Percentiles rank a stretch among this genome's conserved stretches.
Conservation (phyloP, 2,888 invertebrate genomes). For the Watsonalla binaria region DNA sequence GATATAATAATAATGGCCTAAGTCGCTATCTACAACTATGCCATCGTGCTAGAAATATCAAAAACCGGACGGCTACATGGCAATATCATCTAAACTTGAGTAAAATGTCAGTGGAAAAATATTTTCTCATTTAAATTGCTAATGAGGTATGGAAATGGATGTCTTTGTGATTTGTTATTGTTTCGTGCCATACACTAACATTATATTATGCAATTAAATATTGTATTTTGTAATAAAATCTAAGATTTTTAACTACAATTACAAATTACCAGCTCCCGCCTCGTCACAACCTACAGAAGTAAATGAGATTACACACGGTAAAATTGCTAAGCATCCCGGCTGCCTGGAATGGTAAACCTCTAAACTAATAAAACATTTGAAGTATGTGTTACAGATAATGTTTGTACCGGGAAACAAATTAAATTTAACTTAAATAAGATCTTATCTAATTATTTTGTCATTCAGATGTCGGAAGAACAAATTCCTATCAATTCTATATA, state of each 20-base stretch:
- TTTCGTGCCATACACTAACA: conserved; percentile 15
- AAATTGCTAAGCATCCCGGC: conserved; percentile 63
- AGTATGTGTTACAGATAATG: background rate
- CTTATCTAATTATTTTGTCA: conserved; percentile 7
- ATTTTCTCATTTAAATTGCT: conserved; percentile 33
- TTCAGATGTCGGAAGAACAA: background rate
- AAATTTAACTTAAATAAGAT: background rate
- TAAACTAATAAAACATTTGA: conserved; percentile 5
- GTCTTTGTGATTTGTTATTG: conserved; percentile 19
- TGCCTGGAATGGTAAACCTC: conserved; percentile 44
- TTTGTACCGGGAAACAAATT: conserved; percentile 7
- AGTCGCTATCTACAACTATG: conserved; percentile 19
- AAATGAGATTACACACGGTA: conserved; percentile 61
- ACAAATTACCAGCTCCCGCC: conserved; percentile 14
- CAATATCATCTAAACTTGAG: conserved; percentile 15
- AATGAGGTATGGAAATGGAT: conserved; percentile 53
- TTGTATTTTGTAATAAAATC: background rate
- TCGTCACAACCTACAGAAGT: conserved; percentile 54
- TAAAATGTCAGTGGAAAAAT: conserved; percentile 48
- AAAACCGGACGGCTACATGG: conserved; percentile 36
- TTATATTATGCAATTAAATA: conserved; percentile 1
- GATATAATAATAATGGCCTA: conserved; percentile 7
- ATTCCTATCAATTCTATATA: background rate
- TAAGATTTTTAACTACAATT: background rate
- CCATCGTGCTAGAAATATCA: conserved; percentile 9